Evolutionary conservation across 2,113 vertebrate genomes (phyloP), one percentile per base, ranked within the genome.

Genomic region (Poecilia latipinna): DNA sequence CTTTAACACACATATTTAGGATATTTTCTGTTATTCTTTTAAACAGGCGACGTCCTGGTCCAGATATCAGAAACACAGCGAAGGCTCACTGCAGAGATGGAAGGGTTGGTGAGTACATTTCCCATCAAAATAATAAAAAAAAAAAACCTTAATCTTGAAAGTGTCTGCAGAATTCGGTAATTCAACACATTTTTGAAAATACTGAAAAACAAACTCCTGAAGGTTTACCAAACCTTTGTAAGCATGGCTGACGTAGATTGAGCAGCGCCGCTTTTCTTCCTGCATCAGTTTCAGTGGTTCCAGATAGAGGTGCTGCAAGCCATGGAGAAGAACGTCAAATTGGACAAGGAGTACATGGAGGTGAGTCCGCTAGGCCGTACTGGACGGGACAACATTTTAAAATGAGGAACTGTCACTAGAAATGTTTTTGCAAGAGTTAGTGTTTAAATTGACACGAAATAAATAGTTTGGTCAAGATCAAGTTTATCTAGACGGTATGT

Each of bases 291-390:
- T 77, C 93, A 95, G 87, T 98, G 96, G 8, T 97, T 99, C 90
- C 97, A 98, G 0, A 79, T 95, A 8, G 98, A 99, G 61, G 94
- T 98, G 74, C 84, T 99, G 70, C 97, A 98, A 89, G 96, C 97
- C 74, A 96, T 99, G 96, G 97, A 98, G 87, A 97, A 97, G 91
- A 99, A 99, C 73, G 94, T 95, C 68, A 96, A 97, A 85, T 82
- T 99, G 91, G 98, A 99, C 13, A 94, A 96, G 86, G 96, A 99
- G 89, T 99, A 98, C 78, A 98, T 99, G 70, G 95, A 94, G 11
- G 98, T 98, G 85, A 96, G 96, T 91, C 3, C 1, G 4, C 17
- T 28, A 6, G 28, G 10, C 17, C 22, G 35, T 6, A 3, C 35
- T 37, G 35, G 35, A 29, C 29, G 29, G 35, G 39, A 39, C 39